phyloP scores from a whole-genome alignment of 2,113 vertebrate genomes.

The Centrocercus urophasianus region DNA sequence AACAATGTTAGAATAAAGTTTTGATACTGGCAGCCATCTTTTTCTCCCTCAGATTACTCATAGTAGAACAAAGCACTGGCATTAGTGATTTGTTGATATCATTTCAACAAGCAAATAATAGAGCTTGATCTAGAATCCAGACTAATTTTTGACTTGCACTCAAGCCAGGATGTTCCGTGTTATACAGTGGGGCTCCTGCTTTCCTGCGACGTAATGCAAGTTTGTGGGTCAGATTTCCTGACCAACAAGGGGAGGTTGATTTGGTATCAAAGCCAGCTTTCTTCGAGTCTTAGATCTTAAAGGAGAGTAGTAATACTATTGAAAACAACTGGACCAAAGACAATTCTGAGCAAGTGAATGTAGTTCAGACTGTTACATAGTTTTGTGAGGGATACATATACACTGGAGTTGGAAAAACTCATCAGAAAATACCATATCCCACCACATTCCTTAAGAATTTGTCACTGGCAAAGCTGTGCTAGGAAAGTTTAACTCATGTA shows the following conservation, averaged over 20 bases:
- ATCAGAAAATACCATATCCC: background rate
- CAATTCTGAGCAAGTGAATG: background rate
- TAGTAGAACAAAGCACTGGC: background rate
- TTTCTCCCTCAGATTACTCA: background rate
- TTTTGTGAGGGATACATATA: background rate
- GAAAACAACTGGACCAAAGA: background rate
- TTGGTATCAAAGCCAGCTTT: background rate
- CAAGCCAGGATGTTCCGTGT: background rate
- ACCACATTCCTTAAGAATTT: background rate
- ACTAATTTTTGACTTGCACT: background rate
- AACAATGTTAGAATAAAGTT: background rate
- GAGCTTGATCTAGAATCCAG: background rate
- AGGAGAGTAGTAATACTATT: background rate
- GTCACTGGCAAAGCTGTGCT: background rate
- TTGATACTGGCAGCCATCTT: background rate
- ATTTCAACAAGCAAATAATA: background rate
- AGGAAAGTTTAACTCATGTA: background rate
- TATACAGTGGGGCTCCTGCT: background rate
- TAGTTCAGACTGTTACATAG: background rate
- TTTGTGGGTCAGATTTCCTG: background rate
- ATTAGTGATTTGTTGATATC: background rate
- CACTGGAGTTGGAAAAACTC: background rate
- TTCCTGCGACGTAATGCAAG: background rate
- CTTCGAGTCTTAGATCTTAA: background rate
- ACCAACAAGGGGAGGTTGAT: fast-evolving